phyloP scores from a whole-genome alignment of 2,113 vertebrate genomes.

The Toxotes jaculatrix region DNA sequence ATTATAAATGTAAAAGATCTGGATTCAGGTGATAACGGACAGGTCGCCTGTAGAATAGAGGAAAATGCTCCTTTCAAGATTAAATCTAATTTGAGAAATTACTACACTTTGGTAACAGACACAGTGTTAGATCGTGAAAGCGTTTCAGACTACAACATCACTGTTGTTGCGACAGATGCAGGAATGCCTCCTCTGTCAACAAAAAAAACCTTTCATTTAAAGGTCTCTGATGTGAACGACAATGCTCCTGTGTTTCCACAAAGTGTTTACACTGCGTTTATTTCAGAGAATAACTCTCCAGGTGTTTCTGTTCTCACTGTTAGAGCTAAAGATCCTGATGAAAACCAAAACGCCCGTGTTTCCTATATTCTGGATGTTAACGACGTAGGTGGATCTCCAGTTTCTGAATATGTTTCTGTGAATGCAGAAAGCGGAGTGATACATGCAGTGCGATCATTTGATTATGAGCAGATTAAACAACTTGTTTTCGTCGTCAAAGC shows the following conservation, averaged over 20 bases:
- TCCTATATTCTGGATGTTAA: slow-evolving; percentile 29
- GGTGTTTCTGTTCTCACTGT: not conserved
- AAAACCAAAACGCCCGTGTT: slow-evolving; percentile 35
- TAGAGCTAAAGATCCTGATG: slow-evolving; percentile 10
- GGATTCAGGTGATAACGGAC: slow-evolving; percentile 20
- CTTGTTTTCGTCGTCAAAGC: not conserved
- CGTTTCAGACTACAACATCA: slow-evolving; percentile 33
- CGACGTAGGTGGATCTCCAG: not conserved
- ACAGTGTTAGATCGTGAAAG: slow-evolving; percentile 25
- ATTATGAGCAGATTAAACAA: slow-evolving; percentile 44
- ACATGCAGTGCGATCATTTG: slow-evolving; percentile 29
- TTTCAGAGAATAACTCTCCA: not conserved
- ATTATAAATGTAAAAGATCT: slow-evolving; percentile 32
- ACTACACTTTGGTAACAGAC: slow-evolving; percentile 30
- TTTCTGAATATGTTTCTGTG: slow-evolving; percentile 18
- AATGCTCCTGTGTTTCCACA: not conserved
- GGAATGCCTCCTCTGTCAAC: slow-evolving; percentile 12
- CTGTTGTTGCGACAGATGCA: slow-evolving; percentile 12
- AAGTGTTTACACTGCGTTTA: not conserved
- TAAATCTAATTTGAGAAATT: slow-evolving; percentile 31
- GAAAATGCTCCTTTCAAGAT: slow-evolving; percentile 25
- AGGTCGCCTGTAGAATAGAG: not conserved
- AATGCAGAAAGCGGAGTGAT: slow-evolving; percentile 41
- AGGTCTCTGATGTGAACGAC: not conserved
- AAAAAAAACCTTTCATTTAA: not conserved